Conservation (phyloP, 2,888 invertebrate species). For the Drosophila hamatofila region DNA sequence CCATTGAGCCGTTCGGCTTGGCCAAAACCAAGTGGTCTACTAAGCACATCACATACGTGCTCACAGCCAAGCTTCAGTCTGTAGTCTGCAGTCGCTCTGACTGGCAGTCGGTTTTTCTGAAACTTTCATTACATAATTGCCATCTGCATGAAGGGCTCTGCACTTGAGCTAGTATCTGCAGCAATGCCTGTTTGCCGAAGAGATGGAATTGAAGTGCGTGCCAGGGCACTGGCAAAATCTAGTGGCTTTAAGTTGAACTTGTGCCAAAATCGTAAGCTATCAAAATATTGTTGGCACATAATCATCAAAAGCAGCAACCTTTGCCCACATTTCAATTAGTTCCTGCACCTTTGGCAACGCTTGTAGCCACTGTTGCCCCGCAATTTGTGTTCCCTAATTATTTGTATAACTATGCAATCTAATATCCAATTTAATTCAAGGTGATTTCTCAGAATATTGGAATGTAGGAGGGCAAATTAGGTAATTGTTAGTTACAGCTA, state of each 20-base stretch:
- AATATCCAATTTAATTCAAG: conserved; percentile 10
- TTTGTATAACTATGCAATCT: conserved; percentile 1
- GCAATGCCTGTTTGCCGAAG: neutral
- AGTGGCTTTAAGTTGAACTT: conserved; percentile 1
- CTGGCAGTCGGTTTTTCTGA: conserved; percentile 23
- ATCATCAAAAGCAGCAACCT: neutral
- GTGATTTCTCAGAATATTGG: neutral
- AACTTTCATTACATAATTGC: conserved; percentile 57
- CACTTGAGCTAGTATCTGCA: conserved; percentile 4
- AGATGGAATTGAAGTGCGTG: neutral
- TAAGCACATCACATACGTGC: conserved; percentile 7
- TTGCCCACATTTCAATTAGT: conserved; percentile 35
- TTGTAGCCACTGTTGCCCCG: neutral
- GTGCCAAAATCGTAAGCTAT: neutral
- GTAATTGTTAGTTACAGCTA: neutral
- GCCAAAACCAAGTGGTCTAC: conserved; percentile 17
- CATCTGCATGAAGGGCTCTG: conserved; percentile 22
- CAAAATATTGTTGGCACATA: conserved; percentile 1
- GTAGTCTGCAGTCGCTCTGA: neutral
- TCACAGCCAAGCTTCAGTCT: neutral
- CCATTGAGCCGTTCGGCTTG: conserved; percentile 5
- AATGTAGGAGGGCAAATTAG: too few species aligned
- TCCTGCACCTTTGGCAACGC: neutral
- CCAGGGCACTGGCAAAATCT: neutral
- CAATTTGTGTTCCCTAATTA: neutral